Conservation (phyloP, 1,140 invertebrate genomes). For the Drosophila pseudoananassae region DNA sequence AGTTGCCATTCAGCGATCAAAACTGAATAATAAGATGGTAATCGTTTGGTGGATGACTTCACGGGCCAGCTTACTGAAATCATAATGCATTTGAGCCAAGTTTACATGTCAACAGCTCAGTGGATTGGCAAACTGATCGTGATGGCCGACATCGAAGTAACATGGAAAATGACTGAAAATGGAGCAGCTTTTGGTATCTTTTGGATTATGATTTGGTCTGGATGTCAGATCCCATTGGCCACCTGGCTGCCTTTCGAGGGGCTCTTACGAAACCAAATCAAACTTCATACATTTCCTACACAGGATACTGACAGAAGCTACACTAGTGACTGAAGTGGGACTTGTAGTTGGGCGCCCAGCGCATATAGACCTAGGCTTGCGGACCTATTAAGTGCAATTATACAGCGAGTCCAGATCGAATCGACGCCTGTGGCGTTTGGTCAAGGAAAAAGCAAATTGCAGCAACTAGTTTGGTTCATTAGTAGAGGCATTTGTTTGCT, state of each 20-base stretch:
- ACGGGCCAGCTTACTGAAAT: constrained; percentile 23
- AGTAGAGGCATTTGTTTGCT: constrained; percentile 43
- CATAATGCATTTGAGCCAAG: constrained; percentile 58
- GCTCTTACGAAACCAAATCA: neutral
- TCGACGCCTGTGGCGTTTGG: constrained; percentile 6
- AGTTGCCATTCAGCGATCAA: neutral
- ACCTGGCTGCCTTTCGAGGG: neutral
- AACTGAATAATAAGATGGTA: neutral
- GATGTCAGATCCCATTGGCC: no score
- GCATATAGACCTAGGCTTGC: neutral
- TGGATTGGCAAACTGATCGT: constrained; percentile 49
- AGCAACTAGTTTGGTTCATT: constrained; percentile 52
- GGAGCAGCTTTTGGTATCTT: neutral
- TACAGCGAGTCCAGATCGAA: constrained; percentile 13
- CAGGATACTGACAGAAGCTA: neutral
- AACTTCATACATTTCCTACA: neutral
- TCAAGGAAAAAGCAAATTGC: constrained; percentile 42
- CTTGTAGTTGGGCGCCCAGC: neutral
- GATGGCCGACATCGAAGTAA: constrained; percentile 28
- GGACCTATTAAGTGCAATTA: neutral
- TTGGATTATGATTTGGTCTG: neutral
- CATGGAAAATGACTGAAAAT: constrained; percentile 6
- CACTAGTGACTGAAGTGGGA: no score
- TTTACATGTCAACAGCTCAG: constrained; percentile 52
- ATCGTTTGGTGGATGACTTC: neutral